Base-by-base conservation (phyloP, 2,797 vertebrate genomes). In the Sebastiscus tertius region DNA sequence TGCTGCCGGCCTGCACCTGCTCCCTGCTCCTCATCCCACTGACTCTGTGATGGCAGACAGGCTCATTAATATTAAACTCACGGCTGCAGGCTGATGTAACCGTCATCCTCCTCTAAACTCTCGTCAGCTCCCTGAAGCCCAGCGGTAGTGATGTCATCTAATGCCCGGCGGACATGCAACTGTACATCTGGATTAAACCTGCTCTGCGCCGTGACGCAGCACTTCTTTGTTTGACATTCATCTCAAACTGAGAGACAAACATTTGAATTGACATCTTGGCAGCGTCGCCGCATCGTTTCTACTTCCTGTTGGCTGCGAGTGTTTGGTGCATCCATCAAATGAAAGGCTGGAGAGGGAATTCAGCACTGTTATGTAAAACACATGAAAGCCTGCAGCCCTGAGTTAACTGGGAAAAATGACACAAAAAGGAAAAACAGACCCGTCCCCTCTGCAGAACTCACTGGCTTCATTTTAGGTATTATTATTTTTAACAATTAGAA, bases 1-100 rank as follows among this genome's bases (percentile, higher is more conserved):
- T 75, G 74, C 84, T 79, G 26, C 67, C 20, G 78, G 83, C 54
- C 78, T 83, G 77, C 89, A 91, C 82, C 92, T 92, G 87, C 88
- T 91, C 75, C 82, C 72, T 8, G 36, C 6, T 36, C 20, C 78
- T 69, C 29, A 10, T 72, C 56, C 33, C n/a, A 34, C 59, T 62
- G 16, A 75, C 71, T 22, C 31, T 2, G 9, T 69, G 68, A 58
- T 0, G 2, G 5, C 46, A 20, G 33, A 80, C 34, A 2, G 63
- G n/a, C 62, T 82, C 62, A 69, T 86, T 76, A 70, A 84, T 64
- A 80, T 77, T 72, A 80, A 75, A 72, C 31, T 59, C 77, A 3
- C 1, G 1, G 20, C 61, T 79, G 24, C 20, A 2, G 20, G 39
- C 36, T 72, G 70, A 83, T 0, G 58, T 84, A 83, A 86, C 72